These are phyloP conservation scores for Trigoniulus corallinus DNA, from an alignment of 1,140 invertebrate genomes.

Conservation along the genomic window DNA sequence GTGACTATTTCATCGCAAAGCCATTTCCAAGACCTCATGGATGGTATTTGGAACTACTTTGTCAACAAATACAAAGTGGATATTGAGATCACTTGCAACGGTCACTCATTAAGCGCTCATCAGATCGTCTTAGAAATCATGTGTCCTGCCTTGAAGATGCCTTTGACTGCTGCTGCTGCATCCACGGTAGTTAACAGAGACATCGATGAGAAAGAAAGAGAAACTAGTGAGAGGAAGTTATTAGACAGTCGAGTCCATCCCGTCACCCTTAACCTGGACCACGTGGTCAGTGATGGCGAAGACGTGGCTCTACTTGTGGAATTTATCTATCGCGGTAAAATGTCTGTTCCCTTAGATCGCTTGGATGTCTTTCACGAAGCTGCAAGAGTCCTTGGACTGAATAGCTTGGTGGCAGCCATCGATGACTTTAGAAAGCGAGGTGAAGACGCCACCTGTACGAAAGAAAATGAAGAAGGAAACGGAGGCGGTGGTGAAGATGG, in stretches of 20 bases:
- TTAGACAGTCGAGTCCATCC: neutral
- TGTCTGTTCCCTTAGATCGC: neutral
- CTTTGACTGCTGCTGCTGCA: neutral
- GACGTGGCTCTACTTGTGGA: neutral
- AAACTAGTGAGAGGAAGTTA: no score
- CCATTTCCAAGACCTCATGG: neutral
- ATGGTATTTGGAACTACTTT: neutral
- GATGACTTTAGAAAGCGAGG: neutral
- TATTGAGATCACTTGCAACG: neutral
- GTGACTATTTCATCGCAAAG: no score
- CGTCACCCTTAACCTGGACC: neutral
- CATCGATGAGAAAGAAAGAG: no score
- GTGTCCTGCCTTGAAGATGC: neutral
- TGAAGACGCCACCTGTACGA: neutral
- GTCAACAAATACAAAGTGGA: neutral
- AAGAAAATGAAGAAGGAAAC: neutral
- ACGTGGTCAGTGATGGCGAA: neutral
- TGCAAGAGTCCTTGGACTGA: neutral
- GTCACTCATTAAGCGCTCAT: neutral
- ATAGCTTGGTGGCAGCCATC: neutral
- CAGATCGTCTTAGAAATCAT: neutral
- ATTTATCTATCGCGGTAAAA: neutral
- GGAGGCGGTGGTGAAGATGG: neutral
- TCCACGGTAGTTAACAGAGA: no score
- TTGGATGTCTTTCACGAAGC: neutral